phyloP scores from a whole-genome alignment of 2,113 vertebrate species.

The Xerus inauris region DNA sequence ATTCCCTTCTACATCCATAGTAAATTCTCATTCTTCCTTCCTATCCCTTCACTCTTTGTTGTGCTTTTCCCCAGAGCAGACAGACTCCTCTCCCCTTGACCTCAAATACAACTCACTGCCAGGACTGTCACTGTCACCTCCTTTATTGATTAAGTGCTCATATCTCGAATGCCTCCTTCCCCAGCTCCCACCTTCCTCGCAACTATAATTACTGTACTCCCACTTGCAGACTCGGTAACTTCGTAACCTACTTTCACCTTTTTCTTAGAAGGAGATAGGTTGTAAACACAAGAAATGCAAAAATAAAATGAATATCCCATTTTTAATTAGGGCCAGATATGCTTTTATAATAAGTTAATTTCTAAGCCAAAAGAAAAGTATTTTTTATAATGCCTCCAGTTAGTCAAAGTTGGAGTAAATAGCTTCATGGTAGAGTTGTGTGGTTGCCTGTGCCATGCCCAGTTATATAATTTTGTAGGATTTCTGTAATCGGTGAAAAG shows the following conservation, averaged over 20 bases:
- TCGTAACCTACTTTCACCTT: neutral
- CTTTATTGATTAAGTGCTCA: constrained; percentile 36
- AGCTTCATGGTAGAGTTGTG: neutral
- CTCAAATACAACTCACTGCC: neutral
- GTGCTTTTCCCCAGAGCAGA: neutral
- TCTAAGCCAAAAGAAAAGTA: neutral
- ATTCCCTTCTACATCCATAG: neutral
- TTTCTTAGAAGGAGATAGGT: constrained; percentile 1
- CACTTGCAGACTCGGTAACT: neutral
- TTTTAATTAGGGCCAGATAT: constrained; percentile 9
- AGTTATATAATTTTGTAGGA: neutral
- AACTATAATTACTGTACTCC: constrained; percentile 35
- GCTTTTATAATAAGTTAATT: constrained; percentile 24
- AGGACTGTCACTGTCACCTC: neutral
- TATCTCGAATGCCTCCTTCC: neutral
- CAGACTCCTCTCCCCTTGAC: constrained; percentile 10
- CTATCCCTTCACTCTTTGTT: neutral
- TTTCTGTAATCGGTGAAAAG: neutral
- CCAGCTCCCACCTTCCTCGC: neutral
- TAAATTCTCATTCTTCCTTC: neutral
- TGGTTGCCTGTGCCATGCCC: neutral
- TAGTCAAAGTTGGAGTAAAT: constrained; percentile 35
- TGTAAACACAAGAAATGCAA: constrained; percentile 32
- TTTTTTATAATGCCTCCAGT: neutral
- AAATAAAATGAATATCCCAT: constrained; percentile 27